Conservation (phyloP, 92 coral and sea anemone species). For the Porites lobata region DNA sequence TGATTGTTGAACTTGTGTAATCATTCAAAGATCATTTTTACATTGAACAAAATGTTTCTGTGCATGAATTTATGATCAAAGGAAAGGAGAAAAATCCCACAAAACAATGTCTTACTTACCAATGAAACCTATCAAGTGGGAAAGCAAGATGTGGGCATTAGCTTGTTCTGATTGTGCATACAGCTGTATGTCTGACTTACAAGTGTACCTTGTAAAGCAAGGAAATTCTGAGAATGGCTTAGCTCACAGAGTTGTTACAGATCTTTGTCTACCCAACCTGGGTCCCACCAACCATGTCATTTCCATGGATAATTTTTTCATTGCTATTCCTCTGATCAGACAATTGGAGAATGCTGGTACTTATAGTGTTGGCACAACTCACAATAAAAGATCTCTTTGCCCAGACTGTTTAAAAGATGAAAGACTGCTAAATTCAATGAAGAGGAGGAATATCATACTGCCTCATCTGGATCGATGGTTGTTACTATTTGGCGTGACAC, state of each 20-base stretch:
- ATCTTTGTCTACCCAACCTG: constrained; percentile 4
- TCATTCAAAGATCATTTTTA: constrained; percentile 13
- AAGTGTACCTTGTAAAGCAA: too few species aligned
- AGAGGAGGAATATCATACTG: constrained; percentile 28
- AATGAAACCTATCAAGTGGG: background rate
- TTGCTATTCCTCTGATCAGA: constrained; percentile 1
- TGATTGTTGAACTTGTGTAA: constrained; percentile 11
- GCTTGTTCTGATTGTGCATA: constrained; percentile 28
- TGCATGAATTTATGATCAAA: constrained; percentile 7
- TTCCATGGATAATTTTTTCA: constrained; percentile 12
- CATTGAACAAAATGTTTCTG: constrained; percentile 17
- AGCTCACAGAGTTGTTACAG: constrained; percentile 26
- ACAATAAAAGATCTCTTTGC: background rate
- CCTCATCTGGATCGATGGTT: constrained; percentile 10
- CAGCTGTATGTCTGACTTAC: constrained; percentile 1
- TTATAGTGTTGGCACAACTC: constrained; percentile 18
- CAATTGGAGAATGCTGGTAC: constrained; percentile 16
- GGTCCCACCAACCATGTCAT: constrained; percentile 5
- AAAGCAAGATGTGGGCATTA: constrained; percentile 24
- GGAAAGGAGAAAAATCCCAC: constrained; percentile 11
- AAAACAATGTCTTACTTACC: background rate
- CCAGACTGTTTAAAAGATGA: constrained; percentile 9
- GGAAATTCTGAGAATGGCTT: constrained; percentile 2
- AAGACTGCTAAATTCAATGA: constrained; percentile 7
- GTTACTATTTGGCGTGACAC: constrained; percentile 14